Evolutionary conservation across 2,797 vertebrate species (phyloP), one percentile per base, ranked within the genome.

Genomic region (Micropoecilia bifurca): DNA sequence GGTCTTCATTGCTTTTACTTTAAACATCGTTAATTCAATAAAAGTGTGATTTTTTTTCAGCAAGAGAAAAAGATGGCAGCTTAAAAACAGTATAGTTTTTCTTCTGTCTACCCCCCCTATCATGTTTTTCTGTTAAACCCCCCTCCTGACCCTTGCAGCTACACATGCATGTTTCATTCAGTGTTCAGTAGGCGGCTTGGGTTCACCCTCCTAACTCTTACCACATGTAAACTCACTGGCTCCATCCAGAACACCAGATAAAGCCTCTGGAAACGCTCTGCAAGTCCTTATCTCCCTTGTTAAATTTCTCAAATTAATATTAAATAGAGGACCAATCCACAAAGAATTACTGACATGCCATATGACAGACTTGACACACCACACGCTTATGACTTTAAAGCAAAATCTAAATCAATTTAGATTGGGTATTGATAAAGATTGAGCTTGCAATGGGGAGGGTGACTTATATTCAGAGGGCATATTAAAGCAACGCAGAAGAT

Each of bases 11-110:
- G 90, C 89, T 87, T 77, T 83, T 79, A 89, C 92, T 87, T 89
- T 94, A 95, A 96, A 96, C 93, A 96, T 91, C 92, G 90, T 95
- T 91, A 95, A 96, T 94, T 96, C 92, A 96, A 96, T 95, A 94
- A 95, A 95, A 93, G 91, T 86, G 80, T 91, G 91, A 95, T 95
- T 92, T 91, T 92, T 84, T 93, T 96, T 95, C 93, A 95, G 95
- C 95, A 71, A 95, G 92, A 95, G 90, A 92, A 95, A 96, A 94
- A 87, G 92, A 92, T 94, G 80, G 87, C 84, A 89, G 94, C 93
- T 93, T 89, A 94, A 94, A 93, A 92, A 93, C 93, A 90, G 95
- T 94, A 71, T 28, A 45, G 9, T 95, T 95, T 93, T 91, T 95
- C 95, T 81, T 91, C 90, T 82, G 78, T 50, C 20, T 48, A 0